A percentile compares a stretch with the other conserved stretches of the same genome.
Conservation (phyloP, 2,113 vertebrate species). For the Callospermophilus lateralis region DNA sequence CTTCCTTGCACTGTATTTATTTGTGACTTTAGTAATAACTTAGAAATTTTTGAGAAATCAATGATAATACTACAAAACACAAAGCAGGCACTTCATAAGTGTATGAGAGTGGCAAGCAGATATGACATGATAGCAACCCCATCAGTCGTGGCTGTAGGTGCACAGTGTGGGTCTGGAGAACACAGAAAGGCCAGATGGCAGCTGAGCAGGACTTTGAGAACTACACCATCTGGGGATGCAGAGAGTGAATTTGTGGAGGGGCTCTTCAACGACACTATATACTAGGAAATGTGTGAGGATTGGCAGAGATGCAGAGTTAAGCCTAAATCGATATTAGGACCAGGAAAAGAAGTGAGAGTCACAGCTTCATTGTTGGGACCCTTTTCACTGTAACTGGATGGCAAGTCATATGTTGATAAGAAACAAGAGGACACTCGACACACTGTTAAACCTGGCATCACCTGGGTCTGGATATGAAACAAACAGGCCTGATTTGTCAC, state of each 20-base stretch:
- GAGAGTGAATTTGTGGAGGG: not conserved
- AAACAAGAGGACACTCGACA: not conserved
- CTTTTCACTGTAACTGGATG: not conserved
- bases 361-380: not conserved
- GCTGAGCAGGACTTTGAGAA: not conserved
- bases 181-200: not conserved
- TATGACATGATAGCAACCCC: not conserved
- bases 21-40: not conserved
- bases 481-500: not conserved
- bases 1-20: not conserved
- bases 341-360: not conserved
- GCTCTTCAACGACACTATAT: not conserved
- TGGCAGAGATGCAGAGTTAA: not conserved
- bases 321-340: not conserved
- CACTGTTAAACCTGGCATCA: not conserved
- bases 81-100: not conserved
- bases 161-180: not conserved
- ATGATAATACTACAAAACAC: not conserved
- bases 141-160: not conserved
- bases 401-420: not conserved
- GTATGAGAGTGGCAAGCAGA: too few relatives aligned
- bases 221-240: fast-evolving
- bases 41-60: not conserved
- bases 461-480: not conserved
- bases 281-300: not conserved